phyloP scores from a whole-genome alignment of 2,888 invertebrate genomes.

The Anthophora plumipes region DNA sequence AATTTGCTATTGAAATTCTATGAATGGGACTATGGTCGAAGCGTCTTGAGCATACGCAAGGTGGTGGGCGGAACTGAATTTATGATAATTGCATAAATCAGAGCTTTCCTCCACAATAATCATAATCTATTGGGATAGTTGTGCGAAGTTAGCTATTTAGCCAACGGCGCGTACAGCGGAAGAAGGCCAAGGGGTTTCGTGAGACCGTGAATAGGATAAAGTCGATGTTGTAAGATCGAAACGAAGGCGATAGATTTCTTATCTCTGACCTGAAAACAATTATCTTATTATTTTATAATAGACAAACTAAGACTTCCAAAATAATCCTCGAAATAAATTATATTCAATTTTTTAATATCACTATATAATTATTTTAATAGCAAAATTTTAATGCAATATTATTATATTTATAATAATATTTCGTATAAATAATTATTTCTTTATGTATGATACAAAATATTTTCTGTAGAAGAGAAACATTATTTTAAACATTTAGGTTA shows the following conservation, averaged over 20 bases:
- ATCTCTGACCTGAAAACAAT: background rate
- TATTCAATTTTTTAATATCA: no score
- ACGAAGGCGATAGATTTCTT: constrained; percentile 35
- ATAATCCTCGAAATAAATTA: background rate
- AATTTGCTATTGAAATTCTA: constrained; percentile 82
- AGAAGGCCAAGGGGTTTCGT: constrained; percentile 72
- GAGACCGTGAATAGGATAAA: constrained; percentile 80
- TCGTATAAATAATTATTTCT: no score
- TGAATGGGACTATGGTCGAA: constrained; percentile 79
- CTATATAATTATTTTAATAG: no score
- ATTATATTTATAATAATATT: no score
- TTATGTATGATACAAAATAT: no score
- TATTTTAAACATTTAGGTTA: background rate
- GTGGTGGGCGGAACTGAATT: constrained; percentile 79
- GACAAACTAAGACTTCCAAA: no score
- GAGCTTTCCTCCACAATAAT: constrained; percentile 84
- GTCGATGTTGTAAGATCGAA: constrained; percentile 71
- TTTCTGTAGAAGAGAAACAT: background rate
- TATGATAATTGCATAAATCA: constrained; percentile 84
- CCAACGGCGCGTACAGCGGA: constrained; percentile 79
- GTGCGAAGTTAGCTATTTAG: constrained; percentile 84
- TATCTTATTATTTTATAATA: background rate
- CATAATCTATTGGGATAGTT: constrained; percentile 84
- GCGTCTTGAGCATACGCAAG: constrained; percentile 82
- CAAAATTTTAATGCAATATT: no score